Conservation (phyloP, 2,113 vertebrate species). For the Pseudorasbora parva region DNA sequence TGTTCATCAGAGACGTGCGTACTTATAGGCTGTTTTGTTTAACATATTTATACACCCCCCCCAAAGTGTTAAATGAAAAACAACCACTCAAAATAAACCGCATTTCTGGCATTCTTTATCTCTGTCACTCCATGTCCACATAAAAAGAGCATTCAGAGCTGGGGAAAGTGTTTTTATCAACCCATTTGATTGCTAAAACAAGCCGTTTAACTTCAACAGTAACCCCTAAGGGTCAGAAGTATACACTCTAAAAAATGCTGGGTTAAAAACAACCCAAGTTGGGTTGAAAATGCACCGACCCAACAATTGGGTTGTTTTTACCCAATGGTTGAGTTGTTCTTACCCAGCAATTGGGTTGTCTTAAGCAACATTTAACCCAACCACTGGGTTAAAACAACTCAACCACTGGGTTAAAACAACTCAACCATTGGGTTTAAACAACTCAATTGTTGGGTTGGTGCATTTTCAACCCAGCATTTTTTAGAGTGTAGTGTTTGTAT, state of each 20-base stretch:
- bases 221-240: not conserved
- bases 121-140: not conserved
- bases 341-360: too few species aligned
- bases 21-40: conserved; percentile 21
- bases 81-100: not conserved
- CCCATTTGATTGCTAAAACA: not conserved
- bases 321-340: too few species aligned
- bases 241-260: too few species aligned
- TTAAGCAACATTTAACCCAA: too few species aligned
- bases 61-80: not conserved
- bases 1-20: not conserved
- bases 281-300: too few species aligned
- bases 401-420: too few species aligned
- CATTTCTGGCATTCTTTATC: not conserved
- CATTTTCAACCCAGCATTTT: too few species aligned
- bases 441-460: too few species aligned
- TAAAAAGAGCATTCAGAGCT: not conserved
- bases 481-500: not conserved
- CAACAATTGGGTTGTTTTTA: too few species aligned
- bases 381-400: too few species aligned
- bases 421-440: too few species aligned
- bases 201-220: not conserved
- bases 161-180: not conserved
- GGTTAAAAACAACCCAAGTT: too few species aligned
- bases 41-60: conserved; percentile 13